Evolutionary conservation across 2,888 invertebrate species (phyloP), one percentile per base, ranked within the genome.

Genomic region (Oligia strigilis): DNA sequence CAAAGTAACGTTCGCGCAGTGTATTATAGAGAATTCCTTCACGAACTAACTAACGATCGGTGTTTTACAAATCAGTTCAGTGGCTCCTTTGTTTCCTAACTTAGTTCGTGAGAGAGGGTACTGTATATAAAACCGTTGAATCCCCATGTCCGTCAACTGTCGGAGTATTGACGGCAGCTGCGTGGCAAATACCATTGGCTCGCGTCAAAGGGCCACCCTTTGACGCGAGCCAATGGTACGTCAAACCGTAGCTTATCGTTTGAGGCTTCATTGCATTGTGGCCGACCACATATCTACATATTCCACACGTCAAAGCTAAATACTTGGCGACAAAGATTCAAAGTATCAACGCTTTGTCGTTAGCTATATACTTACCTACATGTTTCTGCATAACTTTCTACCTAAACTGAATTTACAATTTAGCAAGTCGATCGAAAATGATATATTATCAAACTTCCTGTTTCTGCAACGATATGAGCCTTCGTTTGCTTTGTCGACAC

Each of bases 111-210:
- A 8, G 19, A 36, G 4, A 55, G 75, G 36, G 8, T 29, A 19
- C 1, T 36, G 36, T 36, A 49, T 58, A 66, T 77, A 36, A 69
- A 83, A 72, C 46, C 52, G 11, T 58, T 64, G 19, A 23, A 75
- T 80, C 23, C 13, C 36, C 60, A 36, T 43, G 60, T 62, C 58
- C 70, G 65, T 71, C 72, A 72, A 58, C 43, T 72, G 69, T 58
- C 29, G 1, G 19, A 17, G n/a, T 49, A 60, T 64, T 64, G 58
- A 55, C 36, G 58, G 19, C 17, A 49, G 46, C 46, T 46, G 29
- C 19, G 58, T 52, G 43, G 40, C n/a, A 67, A 77, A 83, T 83
- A 75, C 71, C 65, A 52, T 65, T 55, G 40, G 19, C 19, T 67
- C 17, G n/a, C 60, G 6, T 74, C 73, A 74, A 71, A 81, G 71